These are phyloP conservation scores for Parochlus steinenii DNA, from an alignment of 2,888 invertebrate genomes.

Conservation along the genomic window DNA sequence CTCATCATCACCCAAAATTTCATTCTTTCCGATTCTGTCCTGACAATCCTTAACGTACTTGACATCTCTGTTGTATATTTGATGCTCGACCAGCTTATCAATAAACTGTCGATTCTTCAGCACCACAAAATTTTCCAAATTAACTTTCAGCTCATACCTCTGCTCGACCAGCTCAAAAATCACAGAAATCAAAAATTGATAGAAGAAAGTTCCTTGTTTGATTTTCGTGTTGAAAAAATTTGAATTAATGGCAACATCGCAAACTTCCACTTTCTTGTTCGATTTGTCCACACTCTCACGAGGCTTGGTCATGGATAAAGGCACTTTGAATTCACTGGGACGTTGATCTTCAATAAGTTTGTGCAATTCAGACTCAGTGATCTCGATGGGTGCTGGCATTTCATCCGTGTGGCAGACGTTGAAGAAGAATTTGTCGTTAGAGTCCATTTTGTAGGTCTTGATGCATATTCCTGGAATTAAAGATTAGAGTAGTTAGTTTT, in stretches of 20 bases:
- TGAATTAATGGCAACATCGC: slow-evolving; percentile 72
- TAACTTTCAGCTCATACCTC: slow-evolving; percentile 57
- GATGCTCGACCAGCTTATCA: slow-evolving; percentile 56
- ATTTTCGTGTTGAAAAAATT: slow-evolving; percentile 55
- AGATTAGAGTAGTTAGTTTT: too few species aligned
- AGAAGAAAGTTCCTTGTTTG: slow-evolving; percentile 48
- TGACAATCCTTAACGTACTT: slow-evolving; percentile 29
- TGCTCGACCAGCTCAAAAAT: slow-evolving; percentile 62
- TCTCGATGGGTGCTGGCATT: slow-evolving; percentile 54
- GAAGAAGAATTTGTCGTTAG: slow-evolving; percentile 61
- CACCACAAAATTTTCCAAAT: slow-evolving; percentile 45
- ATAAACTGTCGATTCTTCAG: slow-evolving; percentile 57
- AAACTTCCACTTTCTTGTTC: slow-evolving; percentile 53
- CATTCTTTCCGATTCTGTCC: slow-evolving; percentile 11
- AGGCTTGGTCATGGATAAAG: slow-evolving; percentile 80
- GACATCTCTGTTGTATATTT: slow-evolving; percentile 52
- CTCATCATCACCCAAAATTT: slow-evolving; percentile 8
- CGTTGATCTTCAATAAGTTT: slow-evolving; percentile 9
- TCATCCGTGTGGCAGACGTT: slow-evolving; percentile 71
- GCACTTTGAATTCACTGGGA: slow-evolving; percentile 52
- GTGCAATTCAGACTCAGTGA: slow-evolving; percentile 47
- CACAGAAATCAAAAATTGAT: slow-evolving; percentile 62
- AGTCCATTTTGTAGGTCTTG: slow-evolving; percentile 48
- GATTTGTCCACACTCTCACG: slow-evolving; percentile 62
- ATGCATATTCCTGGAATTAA: slow-evolving; percentile 53